Base-by-base conservation (phyloP, 2,113 vertebrate species). In the Hirundichthys speculiger region DNA sequence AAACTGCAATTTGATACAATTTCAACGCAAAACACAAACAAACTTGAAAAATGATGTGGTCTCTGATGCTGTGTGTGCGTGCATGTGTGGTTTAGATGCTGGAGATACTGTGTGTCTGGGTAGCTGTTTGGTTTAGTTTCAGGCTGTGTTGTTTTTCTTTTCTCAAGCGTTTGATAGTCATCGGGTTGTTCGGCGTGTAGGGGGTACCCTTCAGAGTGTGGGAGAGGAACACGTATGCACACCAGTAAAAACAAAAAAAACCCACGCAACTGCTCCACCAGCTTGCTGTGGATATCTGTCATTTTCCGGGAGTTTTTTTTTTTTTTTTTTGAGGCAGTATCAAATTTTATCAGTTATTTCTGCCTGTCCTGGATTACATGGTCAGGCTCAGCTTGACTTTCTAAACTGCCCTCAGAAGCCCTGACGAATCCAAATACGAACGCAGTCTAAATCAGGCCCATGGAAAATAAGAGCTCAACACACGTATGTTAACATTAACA, bases 1-100 rank as follows among this genome's bases (percentile, higher is more conserved):
- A 75, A 73, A 62, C 50, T n/a, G 30, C 72, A 83, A 87, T 90
- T 86, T 87, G 27, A 75, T 71, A 82, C 80, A 82, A 84, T 89
- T 86, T 77, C 39, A 53, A 67, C n/a, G 4, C 41, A 77, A 75
- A 65, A 75, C 64, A 79, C 69, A 87, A 86, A 77, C 67, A 78
- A 1, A 39, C 53, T 38, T 77, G 79, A 86, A 46, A 82, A 81
- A 85, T 66, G 42, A 80, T 73, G 78, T 69, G 80, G 74, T 75
- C 58, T 74, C n/a, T 69, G 62, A 57, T 56, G 71, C 38, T 68
- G 69, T 65, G 74, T 77, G 70, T 64, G 57, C 43, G 55, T 19
- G 11, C 51, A 25, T 79, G 80, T 83, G 77, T 82, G 57, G 70
- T 43, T 77, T 71, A 83, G 87, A 89, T 89, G 66, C 42, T 43